These are phyloP conservation scores for Lepidonotus clava DNA, from an alignment of 2,888 invertebrate species.

Conservation along the genomic window DNA sequence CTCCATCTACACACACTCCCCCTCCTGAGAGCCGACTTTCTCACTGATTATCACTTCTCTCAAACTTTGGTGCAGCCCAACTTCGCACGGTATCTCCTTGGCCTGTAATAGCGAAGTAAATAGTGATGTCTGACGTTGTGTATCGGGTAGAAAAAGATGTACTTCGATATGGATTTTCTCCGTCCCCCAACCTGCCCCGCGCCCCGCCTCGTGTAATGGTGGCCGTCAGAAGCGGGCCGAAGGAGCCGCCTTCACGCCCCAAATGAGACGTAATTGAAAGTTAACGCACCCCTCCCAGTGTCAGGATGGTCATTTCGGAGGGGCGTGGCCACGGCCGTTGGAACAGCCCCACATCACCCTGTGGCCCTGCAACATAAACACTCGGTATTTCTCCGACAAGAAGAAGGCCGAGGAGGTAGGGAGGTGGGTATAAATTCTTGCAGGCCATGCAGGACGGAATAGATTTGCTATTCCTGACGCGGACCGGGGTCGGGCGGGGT, in stretches of 20 bases:
- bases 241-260: not conserved
- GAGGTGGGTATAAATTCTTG: not conserved
- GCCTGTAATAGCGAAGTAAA: no score
- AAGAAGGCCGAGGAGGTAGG: not conserved
- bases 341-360: not conserved
- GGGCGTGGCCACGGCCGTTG: not conserved
- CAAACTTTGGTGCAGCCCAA: no score
- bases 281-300: not conserved
- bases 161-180: no score
- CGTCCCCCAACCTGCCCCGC: no score
- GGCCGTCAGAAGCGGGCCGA: no score
- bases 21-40: no score
- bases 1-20: no score
- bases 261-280: constrained; percentile 23
- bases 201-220: no score
- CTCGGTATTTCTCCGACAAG: not conserved
- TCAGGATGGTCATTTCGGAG: not conserved
- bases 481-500: not conserved
- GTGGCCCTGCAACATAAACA: not conserved
- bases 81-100: no score
- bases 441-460: not conserved
- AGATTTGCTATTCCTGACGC: constrained; percentile 35
- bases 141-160: no score
- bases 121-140: no score
- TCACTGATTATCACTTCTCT: no score